Evolutionary conservation across 2,888 invertebrate species (phyloP), one percentile per base, ranked within the genome.

Genomic region (Cryptocephalus primarius): DNA sequence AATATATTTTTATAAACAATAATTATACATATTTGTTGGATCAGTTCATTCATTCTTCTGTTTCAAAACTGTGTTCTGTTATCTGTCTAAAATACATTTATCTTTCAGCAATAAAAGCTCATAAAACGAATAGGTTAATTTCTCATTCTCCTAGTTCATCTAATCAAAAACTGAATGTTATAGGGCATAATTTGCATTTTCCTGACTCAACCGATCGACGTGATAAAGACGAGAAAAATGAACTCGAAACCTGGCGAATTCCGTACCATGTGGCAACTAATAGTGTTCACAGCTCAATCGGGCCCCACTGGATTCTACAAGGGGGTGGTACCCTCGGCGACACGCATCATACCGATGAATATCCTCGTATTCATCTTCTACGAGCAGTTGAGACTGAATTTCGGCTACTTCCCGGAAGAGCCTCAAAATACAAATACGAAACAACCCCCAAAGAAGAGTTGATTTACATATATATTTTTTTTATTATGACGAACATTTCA

Each of bases 221-320:
- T 97, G 9, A 75, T 99, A 51, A 99, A 99, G 72, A 99, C 97
- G 1, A 77, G 97, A 56, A 83, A 91, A 50, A 97, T 97, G 97
- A 97, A 96, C 70, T 91, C 96, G 2, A 85, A 86, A 59, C 89
- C 90, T 1, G 94, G 93, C 32, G 89, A 92, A 72, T 90, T 86
- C 62, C 80, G 76, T 54, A 83, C 82, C 50, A 72, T 91, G 36
- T 69, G 71, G 74, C 78, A 81, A 51, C 79, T 95, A 54, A 74
- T 91, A 11, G 64, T 75, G 39, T 83, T 81, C 63, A 95, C 95
- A 8, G 91, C 86, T 9, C 87, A 83, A 64, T 75, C 88, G 56
- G 94, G 95, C 8, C 93, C 94, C 2, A 59, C 83, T 41, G 94
- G 90, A 47, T 96, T 97, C 73, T 95, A 88, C 69, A 95, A 94